These are phyloP conservation scores for Apis florea DNA, from an alignment of 1,140 invertebrate genomes.

Conservation along the genomic window DNA sequence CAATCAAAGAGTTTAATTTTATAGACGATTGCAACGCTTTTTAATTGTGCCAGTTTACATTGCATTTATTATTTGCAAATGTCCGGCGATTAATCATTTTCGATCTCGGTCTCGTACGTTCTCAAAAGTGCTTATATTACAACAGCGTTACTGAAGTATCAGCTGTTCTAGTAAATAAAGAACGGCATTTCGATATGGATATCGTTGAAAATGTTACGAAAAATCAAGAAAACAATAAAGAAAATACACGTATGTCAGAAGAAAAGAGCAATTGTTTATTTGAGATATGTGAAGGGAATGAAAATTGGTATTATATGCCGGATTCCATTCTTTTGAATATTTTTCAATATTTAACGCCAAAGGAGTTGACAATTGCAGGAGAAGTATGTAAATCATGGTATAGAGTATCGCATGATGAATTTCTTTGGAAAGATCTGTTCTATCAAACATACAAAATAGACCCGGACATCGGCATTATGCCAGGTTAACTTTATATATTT, in stretches of 20 bases:
- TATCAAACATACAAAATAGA: conserved; percentile 85
- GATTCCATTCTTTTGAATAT: conserved; percentile 86
- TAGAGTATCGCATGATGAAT: conserved; percentile 83
- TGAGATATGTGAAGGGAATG: conserved; percentile 37
- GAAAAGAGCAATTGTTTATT: conserved; percentile 24
- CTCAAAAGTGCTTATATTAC: not conserved
- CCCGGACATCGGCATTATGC: conserved; percentile 82
- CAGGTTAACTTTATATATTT: conserved; percentile 79
- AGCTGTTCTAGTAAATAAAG: conserved; percentile 73
- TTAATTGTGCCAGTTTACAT: not conserved
- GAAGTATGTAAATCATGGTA: conserved; percentile 84
- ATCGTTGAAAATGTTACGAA: conserved; percentile 32
- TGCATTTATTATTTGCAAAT: not conserved
- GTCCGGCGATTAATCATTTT: not conserved
- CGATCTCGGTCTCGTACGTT: conserved; percentile 41
- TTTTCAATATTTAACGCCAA: conserved; percentile 83
- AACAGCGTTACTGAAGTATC: conserved; percentile 60
- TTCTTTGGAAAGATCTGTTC: conserved; percentile 87
- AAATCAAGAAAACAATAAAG: conserved; percentile 18
- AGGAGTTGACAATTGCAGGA: conserved; percentile 82
- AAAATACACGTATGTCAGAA: conserved; percentile 30
- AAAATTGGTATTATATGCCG: conserved; percentile 83
- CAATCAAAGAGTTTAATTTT: not conserved
- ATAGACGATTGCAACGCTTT: not conserved
- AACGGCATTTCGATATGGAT: conserved; percentile 62